Base-by-base conservation (phyloP, 1,140 invertebrate genomes). In the Eumeta japonica region DNA sequence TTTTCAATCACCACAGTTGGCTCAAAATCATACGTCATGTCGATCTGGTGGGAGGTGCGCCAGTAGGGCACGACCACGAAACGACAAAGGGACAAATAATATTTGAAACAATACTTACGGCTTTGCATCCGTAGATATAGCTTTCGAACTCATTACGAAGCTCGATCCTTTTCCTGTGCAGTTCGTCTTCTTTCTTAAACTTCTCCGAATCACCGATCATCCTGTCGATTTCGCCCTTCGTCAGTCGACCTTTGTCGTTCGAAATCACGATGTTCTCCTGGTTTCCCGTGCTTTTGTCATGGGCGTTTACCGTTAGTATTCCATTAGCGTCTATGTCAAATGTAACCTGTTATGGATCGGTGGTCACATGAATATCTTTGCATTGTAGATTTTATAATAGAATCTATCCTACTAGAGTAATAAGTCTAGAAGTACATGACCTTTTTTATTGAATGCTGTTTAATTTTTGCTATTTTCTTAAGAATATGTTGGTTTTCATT, bases 211-310 rank as follows among this genome's bases (percentile, higher is more conserved):
- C 87, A n/a, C 79, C 65, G 9, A 97, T 78, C 94, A 97, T 97
- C 17, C 85, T 79, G 51, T 96, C 91, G 48, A 97, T 97, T 52
- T 97, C 92, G 15, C 88, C 87, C 58, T 94, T 92, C 14, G 83
- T 87, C 2, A 97, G 76, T 13, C 93, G 82, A 2, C 93, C 92
- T 62, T 94, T 95, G 58, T 97, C 93, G 56, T 97, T 97, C 14
- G 89, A 92, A 38, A 96, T 96, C 16, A 88, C 86, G 39, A 90
- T 89, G 48, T 82, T 83, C 54, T 90, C 86, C 1, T 81, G 81
- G 38, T 83, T 85, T 12, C 88, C 88, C 2, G 86, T 89, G 38
- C 85, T 87, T 46, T 75, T 83, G 45, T 93, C 90, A 55, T 83
- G 81, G 5, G 90, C 90, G 2, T 83, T 84, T 0, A 93, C 90